Conservation (phyloP, 2,113 vertebrate species). For the Cygnus buccinator region DNA sequence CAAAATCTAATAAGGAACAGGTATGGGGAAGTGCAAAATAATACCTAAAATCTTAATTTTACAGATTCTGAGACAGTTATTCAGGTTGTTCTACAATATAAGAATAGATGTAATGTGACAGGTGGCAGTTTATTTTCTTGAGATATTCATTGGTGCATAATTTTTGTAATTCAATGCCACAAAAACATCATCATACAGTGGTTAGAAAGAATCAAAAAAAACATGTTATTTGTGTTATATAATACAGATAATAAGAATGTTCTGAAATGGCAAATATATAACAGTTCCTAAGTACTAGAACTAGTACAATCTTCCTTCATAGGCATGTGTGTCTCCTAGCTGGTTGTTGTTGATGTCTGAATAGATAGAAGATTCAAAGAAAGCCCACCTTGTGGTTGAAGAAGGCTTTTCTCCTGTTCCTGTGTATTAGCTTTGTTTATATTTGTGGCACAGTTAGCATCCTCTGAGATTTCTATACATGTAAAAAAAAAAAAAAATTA, state of each 20-base stretch:
- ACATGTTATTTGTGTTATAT: no score
- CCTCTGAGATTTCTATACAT: background rate
- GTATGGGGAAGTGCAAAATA: background rate
- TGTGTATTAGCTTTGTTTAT: background rate
- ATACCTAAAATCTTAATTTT: background rate
- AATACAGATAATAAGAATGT: background rate
- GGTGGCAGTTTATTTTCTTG: background rate
- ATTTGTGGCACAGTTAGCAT: background rate
- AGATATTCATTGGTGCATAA: background rate
- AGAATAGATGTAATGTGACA: background rate
- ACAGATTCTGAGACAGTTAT: background rate
- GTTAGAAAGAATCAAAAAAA: background rate
- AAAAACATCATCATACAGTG: background rate
- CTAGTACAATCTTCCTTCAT: background rate
- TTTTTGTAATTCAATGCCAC: background rate
- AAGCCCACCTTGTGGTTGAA: background rate
- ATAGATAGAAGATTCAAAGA: background rate
- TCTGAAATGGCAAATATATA: background rate
- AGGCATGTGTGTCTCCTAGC: background rate
- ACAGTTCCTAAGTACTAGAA: background rate
- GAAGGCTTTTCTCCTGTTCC: background rate
- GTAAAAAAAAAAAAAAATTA: background rate
- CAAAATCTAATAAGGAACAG: background rate
- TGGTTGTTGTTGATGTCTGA: background rate
- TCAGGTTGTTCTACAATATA: background rate